Evolutionary conservation across 2,113 vertebrate genomes (phyloP).

Genomic region (Alectura lathami): DNA sequence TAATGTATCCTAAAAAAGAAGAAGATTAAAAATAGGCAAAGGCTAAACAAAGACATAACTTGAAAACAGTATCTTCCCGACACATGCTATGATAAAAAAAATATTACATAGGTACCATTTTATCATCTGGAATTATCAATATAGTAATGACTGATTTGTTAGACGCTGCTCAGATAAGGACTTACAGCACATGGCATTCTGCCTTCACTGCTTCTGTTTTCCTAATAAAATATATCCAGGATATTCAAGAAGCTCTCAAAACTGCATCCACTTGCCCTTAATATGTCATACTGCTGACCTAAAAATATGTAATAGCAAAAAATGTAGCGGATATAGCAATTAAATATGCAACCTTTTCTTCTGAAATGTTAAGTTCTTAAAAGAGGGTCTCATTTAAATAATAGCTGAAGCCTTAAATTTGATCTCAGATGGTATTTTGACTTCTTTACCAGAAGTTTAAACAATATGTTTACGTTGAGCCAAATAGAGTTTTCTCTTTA

Average conservation of each 20-base stretch:
- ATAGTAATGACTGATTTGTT: not conserved
- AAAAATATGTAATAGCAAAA: not conserved
- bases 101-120: not conserved
- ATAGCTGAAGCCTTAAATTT: not conserved
- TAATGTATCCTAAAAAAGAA: not conserved
- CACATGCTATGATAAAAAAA: rapidly evolving
- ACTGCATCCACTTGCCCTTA: not conserved
- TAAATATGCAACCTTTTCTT: not conserved
- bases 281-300: not conserved
- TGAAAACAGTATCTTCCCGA: not conserved
- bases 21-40: not conserved
- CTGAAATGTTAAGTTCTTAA: not conserved
- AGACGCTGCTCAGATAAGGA: not conserved
- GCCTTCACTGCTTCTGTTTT: not conserved
- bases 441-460: not conserved
- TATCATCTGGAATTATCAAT: not conserved
- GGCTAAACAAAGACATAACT: not conserved
- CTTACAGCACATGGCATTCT: not conserved
- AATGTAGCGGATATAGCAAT: not conserved
- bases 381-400: not conserved
- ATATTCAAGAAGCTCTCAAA: not conserved
- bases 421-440: not conserved
- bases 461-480: not conserved
- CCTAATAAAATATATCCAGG: not conserved
- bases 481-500: not conserved